These are phyloP conservation scores for Mastomys coucha DNA, from an alignment of 2,113 vertebrate species.

Conservation along the genomic window DNA sequence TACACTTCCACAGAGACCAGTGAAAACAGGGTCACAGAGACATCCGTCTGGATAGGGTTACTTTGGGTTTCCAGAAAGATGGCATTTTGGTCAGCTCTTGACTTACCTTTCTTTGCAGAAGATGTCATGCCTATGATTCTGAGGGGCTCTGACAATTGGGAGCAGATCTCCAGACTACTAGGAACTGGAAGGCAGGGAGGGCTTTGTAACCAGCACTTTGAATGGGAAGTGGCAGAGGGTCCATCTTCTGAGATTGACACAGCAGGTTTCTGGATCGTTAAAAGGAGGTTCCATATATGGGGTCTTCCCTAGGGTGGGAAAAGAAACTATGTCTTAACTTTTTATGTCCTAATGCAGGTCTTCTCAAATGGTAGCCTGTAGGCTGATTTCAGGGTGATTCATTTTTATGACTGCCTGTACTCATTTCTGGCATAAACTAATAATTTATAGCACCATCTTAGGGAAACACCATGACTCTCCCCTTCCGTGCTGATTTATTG, in stretches of 20 bases:
- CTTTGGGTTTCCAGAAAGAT: not conserved
- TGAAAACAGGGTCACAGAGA: not conserved
- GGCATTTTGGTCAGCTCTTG: not conserved
- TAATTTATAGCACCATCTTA: not conserved
- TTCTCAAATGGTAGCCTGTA: not conserved
- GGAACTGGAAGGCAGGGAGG: not conserved
- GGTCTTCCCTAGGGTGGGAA: not conserved
- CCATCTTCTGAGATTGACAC: not conserved
- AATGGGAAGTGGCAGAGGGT: not conserved
- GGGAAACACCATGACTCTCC: not conserved
- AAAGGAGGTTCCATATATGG: not conserved
- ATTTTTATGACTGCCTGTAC: not conserved
- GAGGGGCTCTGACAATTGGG: not conserved
- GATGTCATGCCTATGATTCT: not conserved
- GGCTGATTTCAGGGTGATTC: not conserved
- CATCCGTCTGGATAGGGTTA: not conserved
- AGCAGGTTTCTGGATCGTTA: not conserved
- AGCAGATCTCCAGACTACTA: not conserved
- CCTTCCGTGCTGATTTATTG: not conserved
- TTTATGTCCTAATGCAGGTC: not conserved
- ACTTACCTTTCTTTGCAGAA: not conserved
- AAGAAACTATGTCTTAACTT: not conserved
- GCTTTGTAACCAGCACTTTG: not conserved
- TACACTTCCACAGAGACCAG: not conserved
- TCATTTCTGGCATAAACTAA: conserved; percentile 50